Evolutionary conservation across 2,797 vertebrate genomes (phyloP).

Genomic region (Phylloscopus collybita): DNA sequence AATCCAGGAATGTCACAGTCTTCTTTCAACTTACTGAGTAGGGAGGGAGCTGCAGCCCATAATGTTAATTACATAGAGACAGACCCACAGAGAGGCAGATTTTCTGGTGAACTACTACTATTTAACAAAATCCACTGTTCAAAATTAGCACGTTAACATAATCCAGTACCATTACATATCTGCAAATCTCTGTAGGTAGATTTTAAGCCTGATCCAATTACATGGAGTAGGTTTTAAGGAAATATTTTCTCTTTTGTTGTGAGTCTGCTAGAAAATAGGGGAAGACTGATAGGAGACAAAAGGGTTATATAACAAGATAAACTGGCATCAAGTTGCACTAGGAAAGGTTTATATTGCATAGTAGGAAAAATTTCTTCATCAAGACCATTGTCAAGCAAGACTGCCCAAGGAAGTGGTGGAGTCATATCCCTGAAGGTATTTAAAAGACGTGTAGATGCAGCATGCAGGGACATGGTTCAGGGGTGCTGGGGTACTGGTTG

Average conservation of each 20-base stretch:
- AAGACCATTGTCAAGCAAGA: not conserved
- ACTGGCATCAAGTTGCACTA: not conserved
- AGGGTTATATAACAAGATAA: not conserved
- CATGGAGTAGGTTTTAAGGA: not conserved
- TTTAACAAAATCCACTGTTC: not conserved
- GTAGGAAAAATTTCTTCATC: not conserved
- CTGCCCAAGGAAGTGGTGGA: not conserved
- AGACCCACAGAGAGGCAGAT: not conserved
- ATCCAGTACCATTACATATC: not conserved
- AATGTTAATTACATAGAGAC: not conserved
- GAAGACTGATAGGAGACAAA: not conserved
- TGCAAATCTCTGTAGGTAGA: not conserved
- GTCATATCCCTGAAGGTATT: not conserved
- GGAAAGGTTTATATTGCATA: not conserved
- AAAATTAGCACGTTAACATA: not conserved
- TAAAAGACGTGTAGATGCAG: not conserved
- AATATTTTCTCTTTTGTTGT: not conserved
- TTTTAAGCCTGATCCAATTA: conserved; percentile 2
- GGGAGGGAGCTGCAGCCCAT: not conserved
- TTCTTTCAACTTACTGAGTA: not conserved
- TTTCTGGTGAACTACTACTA: not conserved
- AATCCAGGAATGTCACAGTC: not conserved
- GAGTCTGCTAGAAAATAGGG: not conserved
- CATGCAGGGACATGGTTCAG: not conserved
- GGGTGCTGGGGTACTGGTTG: not conserved